Percentiles rank a stretch among this genome's conserved stretches.
Evolutionary conservation across 1,140 invertebrate species (phyloP).

Genomic region (Zelostemma sp.): DNA sequence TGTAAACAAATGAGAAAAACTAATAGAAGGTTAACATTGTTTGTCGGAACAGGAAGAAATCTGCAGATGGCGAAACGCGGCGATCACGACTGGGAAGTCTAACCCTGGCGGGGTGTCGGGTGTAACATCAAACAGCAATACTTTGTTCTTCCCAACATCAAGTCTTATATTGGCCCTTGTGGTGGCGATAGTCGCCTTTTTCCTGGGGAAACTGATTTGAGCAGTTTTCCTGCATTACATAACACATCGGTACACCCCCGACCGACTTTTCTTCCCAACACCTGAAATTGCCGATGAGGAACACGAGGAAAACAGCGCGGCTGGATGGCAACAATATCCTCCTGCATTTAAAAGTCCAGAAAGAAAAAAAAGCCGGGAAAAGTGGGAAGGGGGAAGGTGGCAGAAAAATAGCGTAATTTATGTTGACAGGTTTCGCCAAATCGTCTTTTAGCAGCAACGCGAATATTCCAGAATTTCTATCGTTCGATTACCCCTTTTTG

Average conservation of each 20-base stretch:
- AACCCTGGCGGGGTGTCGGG: slow-evolving; percentile 51
- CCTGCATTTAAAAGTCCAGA: neutral
- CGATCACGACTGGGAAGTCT: slow-evolving; percentile 47
- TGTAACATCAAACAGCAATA: slow-evolving; percentile 54
- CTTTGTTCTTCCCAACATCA: slow-evolving; percentile 50
- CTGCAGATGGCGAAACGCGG: slow-evolving; percentile 60
- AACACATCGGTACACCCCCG: slow-evolving; percentile 50
- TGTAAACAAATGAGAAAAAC: neutral
- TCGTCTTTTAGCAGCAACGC: slow-evolving; percentile 26
- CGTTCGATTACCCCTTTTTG: slow-evolving; percentile 11
- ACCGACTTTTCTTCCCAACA: slow-evolving; percentile 59
- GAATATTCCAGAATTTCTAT: slow-evolving; percentile 49
- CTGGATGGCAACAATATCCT: slow-evolving; percentile 15
- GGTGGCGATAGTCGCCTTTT: slow-evolving; percentile 64
- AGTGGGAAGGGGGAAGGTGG: neutral
- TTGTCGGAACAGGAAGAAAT: slow-evolving; percentile 61
- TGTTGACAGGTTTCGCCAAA: neutral
- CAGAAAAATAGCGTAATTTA: slow-evolving; percentile 2
- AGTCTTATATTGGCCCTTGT: slow-evolving; percentile 59
- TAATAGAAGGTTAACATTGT: neutral
- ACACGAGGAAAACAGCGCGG: slow-evolving; percentile 16
- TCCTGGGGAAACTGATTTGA: slow-evolving; percentile 68
- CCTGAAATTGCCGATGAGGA: slow-evolving; percentile 48
- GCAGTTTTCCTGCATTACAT: slow-evolving; percentile 49
- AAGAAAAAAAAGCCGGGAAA: neutral